These are phyloP conservation scores for Euborellia annulipes DNA, from an alignment of 1,140 invertebrate species.

Conservation along the genomic window DNA sequence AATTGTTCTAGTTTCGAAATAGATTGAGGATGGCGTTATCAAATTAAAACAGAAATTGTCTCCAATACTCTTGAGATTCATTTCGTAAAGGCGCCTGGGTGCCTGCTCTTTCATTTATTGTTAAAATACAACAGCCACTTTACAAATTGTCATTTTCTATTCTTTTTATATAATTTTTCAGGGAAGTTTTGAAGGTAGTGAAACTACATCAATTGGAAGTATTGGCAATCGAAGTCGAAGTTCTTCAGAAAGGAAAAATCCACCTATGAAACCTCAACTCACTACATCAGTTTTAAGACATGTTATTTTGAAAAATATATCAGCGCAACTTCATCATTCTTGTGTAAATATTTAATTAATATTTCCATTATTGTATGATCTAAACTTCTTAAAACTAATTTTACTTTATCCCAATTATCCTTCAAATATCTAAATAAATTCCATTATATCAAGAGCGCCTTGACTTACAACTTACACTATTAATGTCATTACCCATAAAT, in stretches of 20 bases:
- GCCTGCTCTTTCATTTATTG: slow-evolving; percentile 6
- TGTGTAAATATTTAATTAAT: too few relatives aligned
- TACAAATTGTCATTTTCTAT: neutral
- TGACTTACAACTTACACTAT: too few relatives aligned
- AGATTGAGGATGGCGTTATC: neutral
- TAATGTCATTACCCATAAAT: too few relatives aligned
- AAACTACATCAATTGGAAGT: slow-evolving; percentile 24
- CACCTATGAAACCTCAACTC: slow-evolving; percentile 17
- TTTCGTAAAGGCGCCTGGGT: neutral
- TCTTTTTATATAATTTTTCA: slow-evolving; percentile 4
- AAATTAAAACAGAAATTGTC: neutral
- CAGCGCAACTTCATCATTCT: slow-evolving; percentile 68
- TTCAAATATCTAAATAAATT: too few relatives aligned
- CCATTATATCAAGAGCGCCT: too few relatives aligned
- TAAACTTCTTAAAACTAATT: too few relatives aligned
- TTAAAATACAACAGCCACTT: slow-evolving; percentile 3
- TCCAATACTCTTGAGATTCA: neutral
- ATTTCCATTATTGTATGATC: too few relatives aligned
- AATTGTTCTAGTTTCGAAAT: neutral
- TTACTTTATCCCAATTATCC: too few relatives aligned
- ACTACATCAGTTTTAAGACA: slow-evolving; percentile 61
- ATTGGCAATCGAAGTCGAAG: slow-evolving; percentile 20
- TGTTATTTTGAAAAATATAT: slow-evolving; percentile 65
- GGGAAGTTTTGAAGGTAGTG: slow-evolving; percentile 20
- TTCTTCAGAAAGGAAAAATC: slow-evolving; percentile 15